Conservation (phyloP, 2,888 invertebrate species). For the Limenitis camilla region DNA sequence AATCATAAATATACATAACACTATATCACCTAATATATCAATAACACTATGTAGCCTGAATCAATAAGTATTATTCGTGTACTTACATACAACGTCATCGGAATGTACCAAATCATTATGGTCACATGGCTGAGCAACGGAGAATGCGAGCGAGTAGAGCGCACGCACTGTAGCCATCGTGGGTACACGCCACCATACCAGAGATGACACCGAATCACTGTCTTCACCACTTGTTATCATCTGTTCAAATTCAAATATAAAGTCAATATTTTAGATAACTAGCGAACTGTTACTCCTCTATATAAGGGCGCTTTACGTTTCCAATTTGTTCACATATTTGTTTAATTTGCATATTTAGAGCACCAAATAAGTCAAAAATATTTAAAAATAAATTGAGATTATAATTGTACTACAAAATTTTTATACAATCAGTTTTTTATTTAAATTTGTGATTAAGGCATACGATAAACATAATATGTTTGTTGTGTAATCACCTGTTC, state of each 20-base stretch:
- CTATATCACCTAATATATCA: too few species aligned
- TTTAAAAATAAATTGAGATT: too few species aligned
- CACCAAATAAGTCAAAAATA: too few species aligned
- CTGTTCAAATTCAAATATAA: slow-evolving; percentile 37
- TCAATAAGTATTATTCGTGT: background rate
- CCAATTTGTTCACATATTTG: too few species aligned
- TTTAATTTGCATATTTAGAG: too few species aligned
- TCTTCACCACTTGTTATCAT: slow-evolving; percentile 57
- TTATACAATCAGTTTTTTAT: background rate
- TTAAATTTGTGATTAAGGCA: background rate
- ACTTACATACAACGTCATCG: slow-evolving; percentile 77
- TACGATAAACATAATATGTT: background rate
- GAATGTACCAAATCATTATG: slow-evolving; percentile 71
- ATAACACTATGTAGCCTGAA: too few species aligned
- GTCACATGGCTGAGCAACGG: slow-evolving; percentile 54
- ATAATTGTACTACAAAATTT: slow-evolving; percentile 5
- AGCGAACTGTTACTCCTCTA: background rate
- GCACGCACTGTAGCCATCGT: slow-evolving; percentile 62
- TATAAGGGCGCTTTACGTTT: too few species aligned
- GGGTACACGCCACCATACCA: slow-evolving; percentile 66
- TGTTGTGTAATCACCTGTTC: slow-evolving; percentile 75
- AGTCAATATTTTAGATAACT: background rate
- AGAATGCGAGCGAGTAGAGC: slow-evolving; percentile 56
- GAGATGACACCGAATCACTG: slow-evolving; percentile 51
- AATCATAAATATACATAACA: too few species aligned